These are phyloP conservation scores for Entomobrya multifasciata DNA, from an alignment of 2,888 invertebrate genomes.

Conservation along the genomic window DNA sequence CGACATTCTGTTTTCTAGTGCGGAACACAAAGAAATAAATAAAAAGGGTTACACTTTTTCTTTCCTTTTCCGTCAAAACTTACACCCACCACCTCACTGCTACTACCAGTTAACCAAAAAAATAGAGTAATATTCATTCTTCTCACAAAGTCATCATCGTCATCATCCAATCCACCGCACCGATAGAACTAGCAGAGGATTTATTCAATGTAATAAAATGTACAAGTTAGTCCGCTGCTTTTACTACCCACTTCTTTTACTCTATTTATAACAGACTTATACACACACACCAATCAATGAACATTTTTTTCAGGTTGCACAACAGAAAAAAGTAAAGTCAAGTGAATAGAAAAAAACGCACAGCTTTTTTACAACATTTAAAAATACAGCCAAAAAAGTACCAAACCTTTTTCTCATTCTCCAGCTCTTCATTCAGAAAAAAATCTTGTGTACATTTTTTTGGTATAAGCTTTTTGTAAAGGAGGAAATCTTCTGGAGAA, in stretches of 20 bases:
- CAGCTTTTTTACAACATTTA: slow-evolving; percentile 17
- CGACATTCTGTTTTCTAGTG: no score
- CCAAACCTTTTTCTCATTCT: slow-evolving; percentile 17
- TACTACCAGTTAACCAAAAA: no score
- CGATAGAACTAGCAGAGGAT: no score
- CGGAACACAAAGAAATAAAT: not conserved
- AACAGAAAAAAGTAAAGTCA: not conserved
- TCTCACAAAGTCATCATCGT: not conserved
- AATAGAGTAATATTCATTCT: not conserved
- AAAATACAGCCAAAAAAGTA: not conserved
- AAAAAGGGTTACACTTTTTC: slow-evolving; percentile 1
- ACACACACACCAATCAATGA: slow-evolving; percentile 46
- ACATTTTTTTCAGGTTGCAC: slow-evolving; percentile 50
- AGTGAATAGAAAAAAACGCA: not conserved
- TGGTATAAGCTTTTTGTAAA: not conserved
- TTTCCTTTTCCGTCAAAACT: not conserved
- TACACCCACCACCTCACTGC: no score
- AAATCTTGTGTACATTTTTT: not conserved
- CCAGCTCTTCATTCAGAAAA: slow-evolving; percentile 9
- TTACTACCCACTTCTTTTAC: not conserved
- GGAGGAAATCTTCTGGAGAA: not conserved
- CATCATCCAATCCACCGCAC: not conserved
- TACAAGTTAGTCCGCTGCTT: not conserved
- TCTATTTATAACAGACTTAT: not conserved
- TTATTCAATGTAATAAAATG: not conserved